Percentiles rank a stretch among this genome's conserved stretches.
phyloP scores from a whole-genome alignment of 92 coral and sea anemone genomes.

The Epizoanthus fatuus region DNA sequence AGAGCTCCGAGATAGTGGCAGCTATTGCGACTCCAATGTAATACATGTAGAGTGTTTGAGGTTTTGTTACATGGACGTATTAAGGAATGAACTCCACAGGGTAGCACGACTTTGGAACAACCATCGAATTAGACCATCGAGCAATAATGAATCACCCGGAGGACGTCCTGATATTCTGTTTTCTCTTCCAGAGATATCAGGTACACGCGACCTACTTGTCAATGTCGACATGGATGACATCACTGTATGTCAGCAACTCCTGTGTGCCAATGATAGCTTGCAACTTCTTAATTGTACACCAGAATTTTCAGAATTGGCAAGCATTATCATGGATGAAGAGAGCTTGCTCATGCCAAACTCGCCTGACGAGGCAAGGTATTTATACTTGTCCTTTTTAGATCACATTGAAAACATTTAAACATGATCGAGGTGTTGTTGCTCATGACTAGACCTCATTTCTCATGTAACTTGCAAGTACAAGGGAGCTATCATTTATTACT shows the following conservation, averaged over 20 bases:
- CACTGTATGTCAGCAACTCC: conserved; percentile 54
- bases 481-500: no score
- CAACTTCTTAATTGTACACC: conserved; percentile 56
- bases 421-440: no score
- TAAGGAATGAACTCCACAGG: conserved; percentile 56
- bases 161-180: conserved; percentile 69
- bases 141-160: conserved; percentile 64
- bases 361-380: conserved; percentile 61
- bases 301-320: conserved; percentile 71
- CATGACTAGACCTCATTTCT: no score
- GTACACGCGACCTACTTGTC: conserved; percentile 49
- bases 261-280: conserved; percentile 48
- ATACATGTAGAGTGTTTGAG: no score
- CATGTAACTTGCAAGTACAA: no score
- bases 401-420: conserved; percentile 63
- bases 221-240: conserved; percentile 54
- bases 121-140: conserved; percentile 66
- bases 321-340: conserved; percentile 75
- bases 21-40: no score
- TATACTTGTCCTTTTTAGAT: conserved; percentile 59
- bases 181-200: conserved; percentile 71
- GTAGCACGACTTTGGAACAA: conserved; percentile 36
- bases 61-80: not conserved
- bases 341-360: conserved; percentile 59
- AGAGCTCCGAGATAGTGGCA: no score